Evolutionary conservation across 2,797 vertebrate species (phyloP), one percentile per base, ranked within the genome.

Genomic region (Helostoma temminkii): DNA sequence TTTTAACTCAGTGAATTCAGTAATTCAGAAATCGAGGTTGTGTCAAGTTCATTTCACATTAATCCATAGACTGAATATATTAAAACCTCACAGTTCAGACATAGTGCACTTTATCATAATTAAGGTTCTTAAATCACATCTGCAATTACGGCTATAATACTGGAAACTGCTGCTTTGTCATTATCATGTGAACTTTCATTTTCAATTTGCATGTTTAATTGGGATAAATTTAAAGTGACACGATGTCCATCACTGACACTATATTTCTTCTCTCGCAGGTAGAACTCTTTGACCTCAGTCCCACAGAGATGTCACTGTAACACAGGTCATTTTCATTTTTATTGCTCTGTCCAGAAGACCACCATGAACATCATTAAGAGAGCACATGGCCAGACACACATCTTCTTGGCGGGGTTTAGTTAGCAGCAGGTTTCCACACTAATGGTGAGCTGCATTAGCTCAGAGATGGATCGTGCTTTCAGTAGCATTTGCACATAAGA

Each of bases 391-490:
- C 59, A 42, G 30, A 19, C 65, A 64, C 70, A 56, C 59, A 28
- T 86, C 80, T 68, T 67, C 67, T 42, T n/a, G 22, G 57, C 50
- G 34, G 59, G 63, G 65, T 22, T 81, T 61, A 61, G 64, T 72
- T 37, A 62, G 77, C 67, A 49, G 78, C 55, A 57, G 68, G 69
- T 61, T 82, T 81, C 57, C 60, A 59, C 60, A 82, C 78, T 77
- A 73, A 79, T 67, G 58, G 63, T 34, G 63, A 48, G 49, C 61
- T 73, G 82, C 79, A 89, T 83, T 57, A 84, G 74, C 76, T 62
- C 61, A 1, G 61, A 78, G 81, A 85, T 71, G 48, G 77, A 84
- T 84, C 3, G 28, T 66, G 49, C 58, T 77, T 66, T 80, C 45
- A 41, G n/a, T 22, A 18, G 16, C 0, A 64, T 67, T 52, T 50